Evolutionary conservation across 2,113 vertebrate genomes (phyloP).

Genomic region (Damaliscus lunatus): DNA sequence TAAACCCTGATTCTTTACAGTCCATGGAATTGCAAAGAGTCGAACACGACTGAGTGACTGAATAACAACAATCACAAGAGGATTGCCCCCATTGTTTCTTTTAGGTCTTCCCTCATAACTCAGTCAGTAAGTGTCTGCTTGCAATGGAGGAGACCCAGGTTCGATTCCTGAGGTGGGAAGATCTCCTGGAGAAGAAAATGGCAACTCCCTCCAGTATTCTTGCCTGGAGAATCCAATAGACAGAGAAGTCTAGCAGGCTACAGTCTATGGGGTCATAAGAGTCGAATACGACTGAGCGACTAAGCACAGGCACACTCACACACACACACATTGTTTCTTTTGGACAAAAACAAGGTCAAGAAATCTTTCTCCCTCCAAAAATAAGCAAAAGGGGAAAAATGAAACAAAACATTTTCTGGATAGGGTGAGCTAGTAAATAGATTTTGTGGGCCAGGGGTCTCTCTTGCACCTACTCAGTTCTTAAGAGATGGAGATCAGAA

Average conservation of each 20-base stretch:
- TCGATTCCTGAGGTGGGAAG: too few relatives aligned
- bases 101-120: not conserved
- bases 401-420: not conserved
- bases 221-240: not conserved
- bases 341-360: not conserved
- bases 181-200: not conserved
- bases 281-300: rapidly evolving
- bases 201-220: not conserved
- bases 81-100: not conserved
- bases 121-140: not conserved
- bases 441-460: not conserved
- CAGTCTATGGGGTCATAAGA: not conserved
- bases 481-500: not conserved
- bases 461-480: not conserved
- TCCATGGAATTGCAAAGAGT: not conserved
- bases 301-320: not conserved
- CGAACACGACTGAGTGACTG: not conserved
- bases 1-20: not conserved
- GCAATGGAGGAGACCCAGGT: not conserved
- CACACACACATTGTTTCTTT: not conserved
- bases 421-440: not conserved
- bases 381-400: not conserved
- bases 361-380: not conserved
- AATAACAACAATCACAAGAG: not conserved
- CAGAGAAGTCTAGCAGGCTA: not conserved